Evolutionary conservation across 2,113 vertebrate species (phyloP), one percentile per base, ranked within the genome.

Genomic region (Eurypyga helias): DNA sequence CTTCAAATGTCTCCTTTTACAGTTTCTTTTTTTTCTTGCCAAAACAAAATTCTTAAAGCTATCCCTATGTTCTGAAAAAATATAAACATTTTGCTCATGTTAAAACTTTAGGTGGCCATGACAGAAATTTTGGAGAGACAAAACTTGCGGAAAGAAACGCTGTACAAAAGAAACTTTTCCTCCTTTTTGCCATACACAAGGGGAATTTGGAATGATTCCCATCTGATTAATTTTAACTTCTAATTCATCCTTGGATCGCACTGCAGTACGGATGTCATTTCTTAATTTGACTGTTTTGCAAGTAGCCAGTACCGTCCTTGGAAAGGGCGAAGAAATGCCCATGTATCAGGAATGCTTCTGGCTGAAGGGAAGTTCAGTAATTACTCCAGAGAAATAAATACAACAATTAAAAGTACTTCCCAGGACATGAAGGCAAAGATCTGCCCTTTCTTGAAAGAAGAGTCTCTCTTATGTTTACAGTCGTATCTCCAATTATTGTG

Each of bases 1-100:
- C 97, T 97, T 97, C 89, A 96, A 96, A 95, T 48, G 93, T 95
- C 96, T 97, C 57, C 87, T 87, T 80, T 80, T 93, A 93, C 81
- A 85, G 89, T 90, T 94, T 87, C 77, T 6, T 89, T 96, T 95
- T 96, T 97, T 95, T 51, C 94, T 85, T 97, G 95, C 94, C 94
- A 97, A 97, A 87, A 89, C 83, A 97, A 97, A 91, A 93, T 96
- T 90, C 77, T 89, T 97, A 91, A 96, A 96, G 91, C 91, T 87
- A 95, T 60, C 91, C 36, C 3, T 0, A 58, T 69, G 60, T 83
- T 90, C 80, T 49, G 55, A 92, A 96, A 94, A 87, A 96, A 87
- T 28, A 89, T 52, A 94, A 97, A 96, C 81, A 96, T 89, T 86
- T 87, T 57, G 49, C 0, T 1, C 77, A 89, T 83, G 26, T 80